phyloP scores from a whole-genome alignment of 30 jellyfish, hydroid and myxozoan species.

The Sanderia malayensis region DNA sequence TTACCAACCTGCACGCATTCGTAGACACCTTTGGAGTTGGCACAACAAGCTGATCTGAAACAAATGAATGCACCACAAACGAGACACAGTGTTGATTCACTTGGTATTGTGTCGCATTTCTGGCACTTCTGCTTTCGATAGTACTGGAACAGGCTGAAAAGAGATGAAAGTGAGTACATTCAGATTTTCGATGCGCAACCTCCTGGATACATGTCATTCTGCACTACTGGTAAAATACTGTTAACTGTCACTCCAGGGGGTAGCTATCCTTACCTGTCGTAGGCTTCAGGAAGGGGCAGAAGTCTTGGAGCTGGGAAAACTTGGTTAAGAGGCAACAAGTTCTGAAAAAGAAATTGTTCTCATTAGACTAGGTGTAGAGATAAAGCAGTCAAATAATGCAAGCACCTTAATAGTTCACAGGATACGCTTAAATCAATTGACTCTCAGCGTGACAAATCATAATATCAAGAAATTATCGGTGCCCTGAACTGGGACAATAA shows the following conservation, averaged over 20 bases:
- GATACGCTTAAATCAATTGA: too few relatives aligned
- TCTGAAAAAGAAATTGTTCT: slow-evolving; percentile 22
- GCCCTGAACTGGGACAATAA: too few relatives aligned
- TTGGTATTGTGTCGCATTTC: slow-evolving; percentile 66
- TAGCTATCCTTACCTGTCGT: slow-evolving; percentile 80
- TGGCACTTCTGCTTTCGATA: slow-evolving; percentile 70
- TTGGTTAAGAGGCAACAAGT: slow-evolving; percentile 34
- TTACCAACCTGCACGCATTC: slow-evolving; percentile 84
- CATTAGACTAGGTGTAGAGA: too few relatives aligned
- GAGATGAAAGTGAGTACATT: not conserved
- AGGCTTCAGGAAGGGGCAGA: slow-evolving; percentile 53
- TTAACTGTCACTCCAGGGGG: too few relatives aligned
- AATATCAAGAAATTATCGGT: too few relatives aligned
- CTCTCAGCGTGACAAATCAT: too few relatives aligned
- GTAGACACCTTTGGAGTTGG: slow-evolving; percentile 40
- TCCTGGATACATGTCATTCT: not conserved
- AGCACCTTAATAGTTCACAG: too few relatives aligned
- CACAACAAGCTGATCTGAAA: slow-evolving; percentile 73
- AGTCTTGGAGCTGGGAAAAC: slow-evolving; percentile 55
- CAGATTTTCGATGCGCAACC: not conserved
- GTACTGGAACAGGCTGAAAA: slow-evolving; percentile 74
- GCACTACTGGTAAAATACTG: not conserved
- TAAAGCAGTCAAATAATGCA: too few relatives aligned
- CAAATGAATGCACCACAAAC: slow-evolving; percentile 89
- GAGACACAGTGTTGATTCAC: slow-evolving; percentile 83